Conservation (phyloP, 2,797 vertebrate genomes). For the Paramormyrops hopkinsi region DNA sequence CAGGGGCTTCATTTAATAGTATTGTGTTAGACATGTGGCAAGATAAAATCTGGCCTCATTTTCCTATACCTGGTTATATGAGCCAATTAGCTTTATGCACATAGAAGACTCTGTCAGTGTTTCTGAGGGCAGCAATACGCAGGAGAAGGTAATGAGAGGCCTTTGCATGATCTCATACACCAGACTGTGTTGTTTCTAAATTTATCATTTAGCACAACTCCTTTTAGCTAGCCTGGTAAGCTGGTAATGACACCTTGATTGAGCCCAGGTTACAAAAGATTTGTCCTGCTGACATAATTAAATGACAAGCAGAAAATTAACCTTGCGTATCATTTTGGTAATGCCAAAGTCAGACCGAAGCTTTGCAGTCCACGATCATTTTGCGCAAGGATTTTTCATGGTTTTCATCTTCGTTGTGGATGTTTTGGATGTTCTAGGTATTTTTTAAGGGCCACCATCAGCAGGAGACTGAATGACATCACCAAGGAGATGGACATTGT, state of each 20-base stretch:
- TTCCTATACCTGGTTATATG: neutral
- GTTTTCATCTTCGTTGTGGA: neutral
- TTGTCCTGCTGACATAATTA: neutral
- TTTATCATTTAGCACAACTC: neutral
- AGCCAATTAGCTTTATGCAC: neutral
- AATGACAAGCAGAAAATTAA: neutral
- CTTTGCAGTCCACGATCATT: neutral
- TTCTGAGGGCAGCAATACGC: neutral
- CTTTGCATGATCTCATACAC: neutral
- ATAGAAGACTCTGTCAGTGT: neutral
- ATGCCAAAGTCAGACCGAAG: neutral
- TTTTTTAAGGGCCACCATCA: constrained; percentile 92
- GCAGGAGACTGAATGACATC: constrained; percentile 88
- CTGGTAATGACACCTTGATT: neutral
- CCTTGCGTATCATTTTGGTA: neutral
- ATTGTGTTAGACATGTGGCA: neutral
- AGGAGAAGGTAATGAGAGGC: neutral
- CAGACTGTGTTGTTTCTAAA: neutral
- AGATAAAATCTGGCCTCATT: neutral
- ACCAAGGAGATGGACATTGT: constrained; percentile 97
- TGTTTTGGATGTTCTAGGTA: constrained; percentile 63
- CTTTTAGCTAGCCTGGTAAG: neutral
- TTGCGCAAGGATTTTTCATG: neutral
- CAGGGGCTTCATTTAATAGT: neutral
- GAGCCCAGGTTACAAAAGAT: neutral